These are phyloP conservation scores for Galeruca laticollis DNA, from an alignment of 2,888 invertebrate genomes.

Conservation along the genomic window DNA sequence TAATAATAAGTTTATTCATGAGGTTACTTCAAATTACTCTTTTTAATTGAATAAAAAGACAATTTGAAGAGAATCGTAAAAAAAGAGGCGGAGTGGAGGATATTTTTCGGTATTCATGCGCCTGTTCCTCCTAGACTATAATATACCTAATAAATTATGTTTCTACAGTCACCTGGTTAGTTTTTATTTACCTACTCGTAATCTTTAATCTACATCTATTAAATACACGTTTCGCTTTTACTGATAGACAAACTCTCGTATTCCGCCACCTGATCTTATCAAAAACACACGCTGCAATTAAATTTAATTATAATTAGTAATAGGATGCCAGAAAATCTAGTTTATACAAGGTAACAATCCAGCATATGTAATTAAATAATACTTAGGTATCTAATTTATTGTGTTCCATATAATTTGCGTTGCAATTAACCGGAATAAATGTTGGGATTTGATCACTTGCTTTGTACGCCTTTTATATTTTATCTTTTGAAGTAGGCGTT, in stretches of 20 bases:
- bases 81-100: no score
- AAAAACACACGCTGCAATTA: slow-evolving; percentile 54
- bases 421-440: slow-evolving; percentile 62
- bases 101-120: no score
- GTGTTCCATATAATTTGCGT: slow-evolving; percentile 65
- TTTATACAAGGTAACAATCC: slow-evolving; percentile 41
- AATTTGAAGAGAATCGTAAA: no score
- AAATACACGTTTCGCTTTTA: slow-evolving; percentile 24
- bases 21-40: no score
- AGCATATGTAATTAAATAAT: slow-evolving; percentile 65
- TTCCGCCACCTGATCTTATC: slow-evolving; percentile 54
- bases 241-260: slow-evolving; percentile 54
- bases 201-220: slow-evolving; percentile 7
- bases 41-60: no score
- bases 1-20: no score
- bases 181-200: slow-evolving; percentile 7
- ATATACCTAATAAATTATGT: background rate
- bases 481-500: slow-evolving; percentile 52
- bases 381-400: slow-evolving; percentile 67
- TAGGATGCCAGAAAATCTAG: slow-evolving; percentile 57
- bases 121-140: no score
- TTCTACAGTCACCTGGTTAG: slow-evolving; percentile 1
- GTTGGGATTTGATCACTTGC: slow-evolving; percentile 57
- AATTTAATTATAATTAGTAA: slow-evolving; percentile 58
- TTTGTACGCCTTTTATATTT: slow-evolving; percentile 54